phyloP scores from a whole-genome alignment of 2,888 invertebrate genomes.

The Callimorpha dominula region DNA sequence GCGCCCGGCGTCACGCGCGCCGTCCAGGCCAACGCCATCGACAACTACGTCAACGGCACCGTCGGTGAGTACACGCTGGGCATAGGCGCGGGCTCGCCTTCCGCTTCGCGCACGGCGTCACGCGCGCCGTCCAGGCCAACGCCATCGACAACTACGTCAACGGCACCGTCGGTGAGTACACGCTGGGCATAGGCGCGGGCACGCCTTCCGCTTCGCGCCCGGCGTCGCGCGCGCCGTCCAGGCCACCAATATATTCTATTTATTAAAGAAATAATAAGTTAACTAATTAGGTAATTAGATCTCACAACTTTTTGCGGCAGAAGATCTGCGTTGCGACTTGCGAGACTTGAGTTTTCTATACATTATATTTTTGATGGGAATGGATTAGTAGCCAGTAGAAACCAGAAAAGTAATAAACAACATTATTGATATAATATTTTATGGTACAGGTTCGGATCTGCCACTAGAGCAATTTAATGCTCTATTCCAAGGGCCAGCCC shows the following conservation, averaged over 20 bases:
- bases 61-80: slow-evolving; percentile 90
- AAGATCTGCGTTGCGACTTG: too few relatives aligned
- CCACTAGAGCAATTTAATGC: slow-evolving; percentile 91
- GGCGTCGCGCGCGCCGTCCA: slow-evolving; percentile 96
- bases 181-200: too few relatives aligned
- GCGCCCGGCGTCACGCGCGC: slow-evolving; percentile 94
- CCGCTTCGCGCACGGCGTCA: slow-evolving; percentile 91
- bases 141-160: slow-evolving; percentile 98
- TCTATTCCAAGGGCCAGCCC: slow-evolving; percentile 89
- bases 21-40: slow-evolving; percentile 97
- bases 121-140: slow-evolving; percentile 97
- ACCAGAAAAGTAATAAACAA: not conserved
- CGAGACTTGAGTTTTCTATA: too few relatives aligned
- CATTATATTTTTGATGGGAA: too few relatives aligned
- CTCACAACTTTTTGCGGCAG: too few relatives aligned
- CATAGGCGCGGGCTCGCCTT: too few relatives aligned
- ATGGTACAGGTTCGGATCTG: slow-evolving; percentile 90
- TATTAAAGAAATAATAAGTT: too few relatives aligned
- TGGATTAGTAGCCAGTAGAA: too few relatives aligned
- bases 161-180: slow-evolving; percentile 92
- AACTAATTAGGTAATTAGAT: too few relatives aligned
- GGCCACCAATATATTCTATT: slow-evolving; percentile 82
- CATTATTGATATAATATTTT: not conserved
- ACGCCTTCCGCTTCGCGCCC: too few relatives aligned
- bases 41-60: slow-evolving; percentile 97